Conservation (phyloP, 2,113 vertebrate species). For the Panthera leo region DNA sequence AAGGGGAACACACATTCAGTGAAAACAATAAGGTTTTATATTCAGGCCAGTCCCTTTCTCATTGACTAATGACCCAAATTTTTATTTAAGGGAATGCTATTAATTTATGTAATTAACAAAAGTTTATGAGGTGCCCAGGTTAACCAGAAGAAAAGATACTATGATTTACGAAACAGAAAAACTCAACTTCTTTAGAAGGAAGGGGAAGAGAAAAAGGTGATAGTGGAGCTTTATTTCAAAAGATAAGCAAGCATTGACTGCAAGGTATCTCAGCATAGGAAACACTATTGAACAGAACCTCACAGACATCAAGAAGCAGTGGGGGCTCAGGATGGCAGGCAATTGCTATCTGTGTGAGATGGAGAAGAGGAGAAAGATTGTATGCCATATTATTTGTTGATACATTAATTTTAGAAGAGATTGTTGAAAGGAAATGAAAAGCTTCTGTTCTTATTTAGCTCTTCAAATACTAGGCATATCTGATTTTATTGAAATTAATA, state of each 20-base stretch:
- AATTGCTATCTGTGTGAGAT: neutral
- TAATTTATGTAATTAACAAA: neutral
- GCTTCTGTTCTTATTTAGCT: neutral
- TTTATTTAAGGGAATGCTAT: neutral
- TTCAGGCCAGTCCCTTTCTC: neutral
- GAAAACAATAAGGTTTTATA: slow-evolving; percentile 11
- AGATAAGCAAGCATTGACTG: neutral
- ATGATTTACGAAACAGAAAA: neutral
- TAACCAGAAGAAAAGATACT: neutral
- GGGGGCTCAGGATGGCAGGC: neutral
- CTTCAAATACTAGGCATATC: neutral
- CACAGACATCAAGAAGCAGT: neutral
- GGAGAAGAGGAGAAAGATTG: neutral
- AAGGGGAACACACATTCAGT: neutral
- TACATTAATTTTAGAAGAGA: neutral
- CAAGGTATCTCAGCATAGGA: neutral
- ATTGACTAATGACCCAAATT: neutral
- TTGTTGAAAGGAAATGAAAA: neutral
- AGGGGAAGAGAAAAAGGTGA: neutral
- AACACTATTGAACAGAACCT: neutral
- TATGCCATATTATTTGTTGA: neutral
- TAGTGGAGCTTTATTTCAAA: neutral
- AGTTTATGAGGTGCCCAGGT: neutral
- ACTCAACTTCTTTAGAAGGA: neutral
- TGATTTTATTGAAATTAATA: neutral